Base-by-base conservation (phyloP, 2,797 vertebrate genomes). In the Anguilla megastoma region DNA sequence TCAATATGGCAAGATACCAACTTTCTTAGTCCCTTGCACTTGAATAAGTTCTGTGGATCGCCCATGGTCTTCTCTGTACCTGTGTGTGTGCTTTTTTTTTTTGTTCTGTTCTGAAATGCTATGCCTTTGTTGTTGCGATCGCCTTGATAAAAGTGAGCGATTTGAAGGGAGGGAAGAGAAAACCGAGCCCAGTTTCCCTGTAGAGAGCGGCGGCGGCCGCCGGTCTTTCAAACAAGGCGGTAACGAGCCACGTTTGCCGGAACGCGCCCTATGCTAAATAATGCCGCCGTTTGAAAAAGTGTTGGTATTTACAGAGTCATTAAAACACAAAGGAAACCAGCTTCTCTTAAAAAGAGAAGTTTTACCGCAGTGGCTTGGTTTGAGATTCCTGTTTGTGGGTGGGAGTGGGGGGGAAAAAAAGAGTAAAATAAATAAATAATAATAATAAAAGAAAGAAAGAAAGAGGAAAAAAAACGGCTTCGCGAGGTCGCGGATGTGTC, bases 301-400 rank as follows among this genome's bases (percentile, higher is more conserved):
- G 90, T 89, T 69, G 84, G 91, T 90, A 90, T 92, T 92, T 92
- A 90, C 91, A 89, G 91, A 92, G 91, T 89, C 89, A 88, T 91
- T 91, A 86, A 91, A 90, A 91, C 88, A 91, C 89, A 91, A 91
- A 92, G 88, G 79, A 86, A 66, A 76, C n/a, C 24, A 6, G 87
- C 80, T 83, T 85, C 87, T 80, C 79, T 79, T 36, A 36, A 48
- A 4, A 27, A 8, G 0, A 16, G 54, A 56, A 33, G 85, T 87
- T 88, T 89, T 76, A 88, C 88, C 84, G 33, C 27, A 66, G 88
- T 2, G 36, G 36, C 80, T 90, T 88, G 66, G 89, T 86, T 85
- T 86, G 89, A 88, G 63, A 87, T 89, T 89, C 84, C 85, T 82
- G 85, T 45, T 24, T 36, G 36, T 36, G 36, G 36, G 36, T 36